Evolutionary conservation across 2,113 vertebrate species (phyloP), one percentile per base, ranked within the genome.

Genomic region (Corvus cornix): DNA sequence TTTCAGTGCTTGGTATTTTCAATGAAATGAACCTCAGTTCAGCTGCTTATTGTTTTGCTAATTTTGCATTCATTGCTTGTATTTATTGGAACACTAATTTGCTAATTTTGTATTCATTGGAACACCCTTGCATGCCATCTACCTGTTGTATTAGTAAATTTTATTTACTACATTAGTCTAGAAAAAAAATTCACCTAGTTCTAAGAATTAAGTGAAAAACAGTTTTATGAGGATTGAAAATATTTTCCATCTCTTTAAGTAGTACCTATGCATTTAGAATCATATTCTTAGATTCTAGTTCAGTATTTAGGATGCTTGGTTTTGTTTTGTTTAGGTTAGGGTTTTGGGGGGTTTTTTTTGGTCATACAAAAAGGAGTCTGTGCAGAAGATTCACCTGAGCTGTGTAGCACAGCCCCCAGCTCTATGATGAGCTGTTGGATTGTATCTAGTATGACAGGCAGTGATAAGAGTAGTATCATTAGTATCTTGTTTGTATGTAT

Each of bases 391-490:
- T 93, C 55, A 84, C 37, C n/a, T 82, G 94, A 52, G 24, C 27
- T 86, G 10, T 85, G 48, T n/a, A 68, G 30, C 51, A 73, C 43
- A 79, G 41, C 39, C 78, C 75, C 68, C 33, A 68, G 58, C 14
- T 68, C 70, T 89, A 73, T 93, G 60, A 92, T 89, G 62, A 88
- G 70, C 67, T 93, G 74, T 16, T 85, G 62, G 94, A 82, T 82
- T 91, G 12, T 41, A 69, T 52, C 31, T 80, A 67, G 6, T 87
- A 31, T 88, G 84, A 72, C 49, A 96, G 75, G 39, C 43, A 72
- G 18, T 68, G 68, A 86, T 94, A 73, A 95, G 90, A 93, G 80
- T 93, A 76, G 59, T 94, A 78, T 75, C 48, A 80, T 31, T 90
- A 53, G 80, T 72, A 75, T 18, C 35, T 83, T 69, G 43, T 49